Percentiles rank a stretch among this genome's conserved stretches.
phyloP scores from a whole-genome alignment of 2,888 invertebrate species.

The Thalpophila matura region DNA sequence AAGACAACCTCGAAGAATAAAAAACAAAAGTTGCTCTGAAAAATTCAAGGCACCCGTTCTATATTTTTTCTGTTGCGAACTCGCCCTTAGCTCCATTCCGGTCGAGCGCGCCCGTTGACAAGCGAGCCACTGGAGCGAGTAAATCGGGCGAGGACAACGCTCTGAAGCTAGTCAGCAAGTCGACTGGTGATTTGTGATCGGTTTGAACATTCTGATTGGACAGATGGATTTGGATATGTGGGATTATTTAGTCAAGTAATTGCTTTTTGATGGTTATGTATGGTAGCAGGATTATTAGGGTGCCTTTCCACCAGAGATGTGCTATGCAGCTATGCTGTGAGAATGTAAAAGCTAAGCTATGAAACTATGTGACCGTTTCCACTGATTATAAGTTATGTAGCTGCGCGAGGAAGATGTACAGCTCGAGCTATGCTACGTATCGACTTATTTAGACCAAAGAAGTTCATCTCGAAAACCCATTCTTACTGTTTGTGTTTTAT shows the following conservation, averaged over 20 bases:
- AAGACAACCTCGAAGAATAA: background rate
- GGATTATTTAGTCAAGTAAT: background rate
- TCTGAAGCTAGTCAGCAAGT: constrained; percentile 38
- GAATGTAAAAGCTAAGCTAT: too few relatives aligned
- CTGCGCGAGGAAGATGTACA: too few relatives aligned
- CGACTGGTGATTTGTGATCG: constrained; percentile 43
- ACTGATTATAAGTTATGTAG: too few relatives aligned
- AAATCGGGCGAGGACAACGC: constrained; percentile 48
- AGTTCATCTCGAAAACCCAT: too few relatives aligned
- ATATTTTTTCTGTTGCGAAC: constrained; percentile 34
- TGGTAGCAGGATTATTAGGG: background rate
- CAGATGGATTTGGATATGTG: background rate
- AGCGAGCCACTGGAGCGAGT: constrained; percentile 32
- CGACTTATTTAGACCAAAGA: too few relatives aligned
- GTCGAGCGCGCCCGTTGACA: constrained; percentile 36
- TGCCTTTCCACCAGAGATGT: too few relatives aligned
- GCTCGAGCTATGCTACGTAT: too few relatives aligned
- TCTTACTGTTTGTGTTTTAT: too few relatives aligned
- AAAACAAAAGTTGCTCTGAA: background rate
- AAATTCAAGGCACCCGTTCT: constrained; percentile 24
- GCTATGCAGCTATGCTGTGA: too few relatives aligned
- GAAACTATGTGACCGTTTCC: too few relatives aligned
- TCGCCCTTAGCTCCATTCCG: constrained; percentile 33
- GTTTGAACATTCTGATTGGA: constrained; percentile 14
- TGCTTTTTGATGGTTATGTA: background rate